Base-by-base conservation (phyloP, 2,113 vertebrate genomes). In the Microtus oregoni region DNA sequence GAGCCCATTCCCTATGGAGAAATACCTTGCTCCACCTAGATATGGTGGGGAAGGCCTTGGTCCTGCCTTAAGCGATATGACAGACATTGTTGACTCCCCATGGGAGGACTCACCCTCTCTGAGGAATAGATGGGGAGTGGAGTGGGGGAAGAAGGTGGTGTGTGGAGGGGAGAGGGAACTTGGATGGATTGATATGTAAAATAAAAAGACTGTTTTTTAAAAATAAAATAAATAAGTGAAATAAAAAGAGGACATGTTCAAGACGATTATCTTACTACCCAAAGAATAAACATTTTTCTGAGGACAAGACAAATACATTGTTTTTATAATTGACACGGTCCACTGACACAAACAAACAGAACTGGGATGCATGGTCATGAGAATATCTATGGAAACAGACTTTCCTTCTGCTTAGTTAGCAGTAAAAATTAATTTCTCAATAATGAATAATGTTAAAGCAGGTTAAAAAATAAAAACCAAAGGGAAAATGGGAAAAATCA, bases 401-500 rank as follows among this genome's bases (percentile, higher is more conserved):
- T 7, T 41, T 47, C 55, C n/a, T 68, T 26, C 14, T 85, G 10
- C 15, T 93, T 6, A 7, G 67, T 93, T 79, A 89, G 13, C 10
- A 91, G 19, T 20, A 63, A 61, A 78, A 85, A 75, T 75, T 22
- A 78, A 8, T 67, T 87, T 72, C 76, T 92, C 82, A 83, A 58
- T 41, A 52, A 26, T 83, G n/a, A 96, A 68, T 90, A 89, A 73
- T 3, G 75, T 92, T 61, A 87, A 63, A 52, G n/a, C 70, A 32
- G 14, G 26, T 35, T 7, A 17, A 58, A 47, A 11, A 9, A 85
- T 70, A 30, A 75, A 95, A 26, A 78, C 12, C 20, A 88, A 92
- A 4, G 11, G 63, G 90, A 86, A 35, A 82, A 52, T 15, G 4
- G 20, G 20, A n/a, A 85, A 24, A 24, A 24, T n/a, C 2, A 77